phyloP scores from a whole-genome alignment of 2,797 vertebrate genomes.

The Coccyzus lansbergi region DNA sequence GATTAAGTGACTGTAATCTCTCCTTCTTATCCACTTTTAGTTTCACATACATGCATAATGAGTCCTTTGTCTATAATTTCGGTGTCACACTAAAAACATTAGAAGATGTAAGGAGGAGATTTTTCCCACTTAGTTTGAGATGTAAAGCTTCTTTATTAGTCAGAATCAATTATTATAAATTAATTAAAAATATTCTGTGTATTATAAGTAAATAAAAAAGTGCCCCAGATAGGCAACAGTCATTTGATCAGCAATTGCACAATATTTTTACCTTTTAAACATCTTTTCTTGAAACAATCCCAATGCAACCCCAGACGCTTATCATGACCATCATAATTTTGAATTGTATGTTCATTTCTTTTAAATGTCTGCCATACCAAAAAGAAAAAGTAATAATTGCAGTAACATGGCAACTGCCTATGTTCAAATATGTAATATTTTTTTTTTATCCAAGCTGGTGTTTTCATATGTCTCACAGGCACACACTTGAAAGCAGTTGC shows the following conservation, averaged over 20 bases:
- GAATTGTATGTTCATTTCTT: background rate
- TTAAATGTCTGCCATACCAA: slow-evolving; percentile 18
- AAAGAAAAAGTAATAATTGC: slow-evolving; percentile 28
- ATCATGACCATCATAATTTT: background rate
- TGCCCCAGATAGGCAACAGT: background rate
- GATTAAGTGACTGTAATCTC: slow-evolving; percentile 65
- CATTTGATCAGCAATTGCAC: slow-evolving; percentile 1
- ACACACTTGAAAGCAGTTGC: slow-evolving; percentile 53
- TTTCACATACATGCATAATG: slow-evolving; percentile 40
- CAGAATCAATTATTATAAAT: background rate
- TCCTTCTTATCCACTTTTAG: slow-evolving; percentile 59
- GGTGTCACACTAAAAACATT: slow-evolving; percentile 37
- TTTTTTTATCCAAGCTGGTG: background rate
- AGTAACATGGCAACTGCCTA: slow-evolving; percentile 3
- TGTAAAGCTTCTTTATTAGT: background rate
- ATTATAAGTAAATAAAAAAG: slow-evolving; percentile 4
- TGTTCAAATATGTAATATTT: slow-evolving; percentile 25
- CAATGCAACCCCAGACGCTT: background rate
- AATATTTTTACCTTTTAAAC: background rate
- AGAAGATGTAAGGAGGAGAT: slow-evolving; percentile 6
- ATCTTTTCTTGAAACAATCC: background rate
- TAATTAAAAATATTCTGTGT: background rate
- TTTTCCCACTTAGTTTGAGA: background rate
- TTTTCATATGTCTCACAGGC: slow-evolving; percentile 43
- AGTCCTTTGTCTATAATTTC: slow-evolving; percentile 56